Conservation (phyloP, 2,888 invertebrate species). For the Apodemia zela region DNA sequence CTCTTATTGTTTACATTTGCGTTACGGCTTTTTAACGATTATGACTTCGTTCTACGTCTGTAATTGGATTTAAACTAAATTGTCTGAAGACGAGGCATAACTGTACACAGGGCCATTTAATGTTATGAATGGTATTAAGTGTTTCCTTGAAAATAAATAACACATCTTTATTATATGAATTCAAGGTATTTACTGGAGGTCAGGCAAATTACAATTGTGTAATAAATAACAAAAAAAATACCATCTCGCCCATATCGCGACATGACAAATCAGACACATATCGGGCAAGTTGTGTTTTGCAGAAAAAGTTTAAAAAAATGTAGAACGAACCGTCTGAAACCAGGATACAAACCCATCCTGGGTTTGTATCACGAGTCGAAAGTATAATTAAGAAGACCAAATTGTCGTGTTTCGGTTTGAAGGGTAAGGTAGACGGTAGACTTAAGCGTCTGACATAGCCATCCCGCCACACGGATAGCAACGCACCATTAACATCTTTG, state of each 20-base stretch:
- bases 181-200: neutral
- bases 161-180: neutral
- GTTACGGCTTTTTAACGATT: constrained; percentile 14
- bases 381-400: too few relatives aligned
- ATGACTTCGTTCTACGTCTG: constrained; percentile 5
- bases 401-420: too few relatives aligned
- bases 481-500: too few relatives aligned
- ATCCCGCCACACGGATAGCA: too few relatives aligned
- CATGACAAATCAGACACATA: neutral
- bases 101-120: neutral
- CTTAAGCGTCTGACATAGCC: too few relatives aligned
- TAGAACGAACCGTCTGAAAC: too few relatives aligned
- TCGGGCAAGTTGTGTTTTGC: too few relatives aligned
- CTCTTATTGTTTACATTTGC: constrained; percentile 11
- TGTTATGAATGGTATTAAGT: neutral
- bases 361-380: too few relatives aligned
- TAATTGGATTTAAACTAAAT: constrained; percentile 9
- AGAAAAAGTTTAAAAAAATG: too few relatives aligned
- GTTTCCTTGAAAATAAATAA: neutral
- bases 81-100: neutral
- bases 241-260: neutral
- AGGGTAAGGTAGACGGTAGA: too few relatives aligned
- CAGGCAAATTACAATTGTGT: neutral
- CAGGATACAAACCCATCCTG: too few relatives aligned
- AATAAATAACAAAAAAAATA: neutral